These are phyloP conservation scores for Platysteira castanea DNA, from an alignment of 2,113 vertebrate genomes.

Conservation along the genomic window DNA sequence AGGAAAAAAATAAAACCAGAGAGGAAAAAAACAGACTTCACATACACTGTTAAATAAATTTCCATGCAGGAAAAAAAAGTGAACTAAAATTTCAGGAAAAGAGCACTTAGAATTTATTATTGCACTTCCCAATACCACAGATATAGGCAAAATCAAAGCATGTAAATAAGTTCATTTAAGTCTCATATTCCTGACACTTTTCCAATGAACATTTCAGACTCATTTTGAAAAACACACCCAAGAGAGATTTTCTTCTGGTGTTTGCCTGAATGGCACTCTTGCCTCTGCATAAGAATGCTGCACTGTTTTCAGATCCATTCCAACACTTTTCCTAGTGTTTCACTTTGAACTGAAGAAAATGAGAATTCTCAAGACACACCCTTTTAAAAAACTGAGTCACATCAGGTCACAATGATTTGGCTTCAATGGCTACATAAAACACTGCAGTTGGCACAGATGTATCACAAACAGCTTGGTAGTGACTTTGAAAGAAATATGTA, in stretches of 20 bases:
- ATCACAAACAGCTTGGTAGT: conserved; percentile 46
- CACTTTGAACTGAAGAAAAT: conserved; percentile 44
- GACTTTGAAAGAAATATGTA: conserved; percentile 44
- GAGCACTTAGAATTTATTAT: neutral
- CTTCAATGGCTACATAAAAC: conserved; percentile 42
- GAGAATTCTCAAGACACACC: conserved; percentile 39
- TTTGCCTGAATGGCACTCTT: conserved; percentile 27
- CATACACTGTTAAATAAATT: neutral
- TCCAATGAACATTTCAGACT: conserved; percentile 23
- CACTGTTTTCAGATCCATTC: conserved; percentile 41
- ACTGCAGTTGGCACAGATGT: conserved; percentile 47
- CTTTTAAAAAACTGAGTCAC: conserved; percentile 57
- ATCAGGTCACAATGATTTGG: conserved; percentile 60
- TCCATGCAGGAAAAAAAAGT: neutral
- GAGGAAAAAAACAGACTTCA: neutral
- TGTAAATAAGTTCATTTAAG: conserved; percentile 26
- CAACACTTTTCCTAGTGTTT: conserved; percentile 40
- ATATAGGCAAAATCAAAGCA: conserved; percentile 5
- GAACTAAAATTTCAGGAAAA: neutral
- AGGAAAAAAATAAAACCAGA: neutral
- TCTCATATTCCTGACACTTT: conserved; percentile 36
- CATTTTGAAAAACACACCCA: conserved; percentile 23
- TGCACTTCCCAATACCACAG: neutral
- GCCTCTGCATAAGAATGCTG: conserved; percentile 44
- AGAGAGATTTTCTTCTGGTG: conserved; percentile 28